Evolutionary conservation across 2,113 vertebrate species (phyloP), one percentile per base, ranked within the genome.

Genomic region (Psettodes erumei): DNA sequence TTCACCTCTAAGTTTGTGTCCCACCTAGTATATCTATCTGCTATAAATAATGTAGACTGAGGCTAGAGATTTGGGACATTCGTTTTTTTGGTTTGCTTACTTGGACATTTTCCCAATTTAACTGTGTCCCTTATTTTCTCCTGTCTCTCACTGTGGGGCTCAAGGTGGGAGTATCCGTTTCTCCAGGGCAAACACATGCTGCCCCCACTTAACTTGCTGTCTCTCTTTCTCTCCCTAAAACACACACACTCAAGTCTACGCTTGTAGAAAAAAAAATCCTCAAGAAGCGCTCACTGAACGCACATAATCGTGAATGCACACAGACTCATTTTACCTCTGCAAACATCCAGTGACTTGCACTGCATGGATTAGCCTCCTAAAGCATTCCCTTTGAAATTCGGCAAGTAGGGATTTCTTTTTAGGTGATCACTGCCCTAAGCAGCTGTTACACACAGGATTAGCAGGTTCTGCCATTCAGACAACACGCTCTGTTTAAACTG

Each of bases 371-470:
- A 91, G 77, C 68, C 56, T 27, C 64, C 61, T 68, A 84, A 90
- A 83, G 70, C 60, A 67, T 79, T 85, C 67, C 77, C 83, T 90
- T 87, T 90, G 76, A 88, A 90, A 86, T 60, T 74, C 68, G 2
- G 69, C 71, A 59, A 81, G 78, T 47, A 51, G 66, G 77, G 85
- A 83, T 92, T 90, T 89, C 75, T 89, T 87, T 88, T 88, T 77
- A 71, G 88, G 87, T 88, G 90, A 90, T 90, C 86, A 74, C 76
- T 75, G 79, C 83, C 66, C 81, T 88, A 75, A 89, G 85, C 82
- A 83, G 85, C 77, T 86, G 90, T 88, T 92, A 90, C 90, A 90
- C 16, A 8, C 54, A 54, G 89, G 90, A 93, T 93, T 90, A 91
- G 62, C 84, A 81, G 81, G 43, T 86, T 88, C 79, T 88, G 87